phyloP scores from a whole-genome alignment of 1,140 invertebrate genomes.

The Alviniconcha marisindica region DNA sequence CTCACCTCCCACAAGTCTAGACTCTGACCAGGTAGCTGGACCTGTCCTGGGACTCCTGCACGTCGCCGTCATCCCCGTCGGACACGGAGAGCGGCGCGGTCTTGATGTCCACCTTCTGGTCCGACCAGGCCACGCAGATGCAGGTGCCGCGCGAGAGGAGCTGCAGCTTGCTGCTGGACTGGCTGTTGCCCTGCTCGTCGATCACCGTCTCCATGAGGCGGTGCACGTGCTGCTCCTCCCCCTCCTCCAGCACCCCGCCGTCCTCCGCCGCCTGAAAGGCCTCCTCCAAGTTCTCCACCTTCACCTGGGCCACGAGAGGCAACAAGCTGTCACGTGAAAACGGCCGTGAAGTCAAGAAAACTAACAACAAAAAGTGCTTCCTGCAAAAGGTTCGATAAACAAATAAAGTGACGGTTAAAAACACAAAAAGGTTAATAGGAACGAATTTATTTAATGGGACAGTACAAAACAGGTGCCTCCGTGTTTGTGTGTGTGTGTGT shows the following conservation, averaged over 20 bases:
- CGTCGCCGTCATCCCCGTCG: slow-evolving; percentile 38
- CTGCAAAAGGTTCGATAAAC: too few species aligned
- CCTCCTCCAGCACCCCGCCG: slow-evolving; percentile 42
- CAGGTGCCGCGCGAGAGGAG: slow-evolving; percentile 44
- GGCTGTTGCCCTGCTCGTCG: slow-evolving; percentile 37
- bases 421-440: too few species aligned
- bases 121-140: slow-evolving; percentile 51
- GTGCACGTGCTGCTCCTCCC: slow-evolving; percentile 37
- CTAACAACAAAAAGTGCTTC: too few species aligned
- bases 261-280: slow-evolving; percentile 42
- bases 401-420: too few species aligned
- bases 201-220: slow-evolving; percentile 41
- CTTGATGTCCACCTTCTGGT: slow-evolving; percentile 58
- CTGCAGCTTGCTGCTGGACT: slow-evolving; percentile 41
- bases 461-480: too few species aligned
- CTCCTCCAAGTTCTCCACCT: slow-evolving; percentile 40
- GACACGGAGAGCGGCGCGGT: slow-evolving; percentile 40
- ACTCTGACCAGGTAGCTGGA: neutral
- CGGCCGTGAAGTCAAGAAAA: too few species aligned
- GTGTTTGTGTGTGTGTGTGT: too few species aligned
- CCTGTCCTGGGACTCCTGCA: neutral
- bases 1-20: neutral
- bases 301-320: slow-evolving; percentile 36
- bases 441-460: too few species aligned
- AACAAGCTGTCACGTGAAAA: too few species aligned